A percentile compares a stretch with the other conserved stretches of the same genome.
Evolutionary conservation across 2,888 invertebrate genomes (phyloP).

Genomic region (Matsumyia berberina): DNA sequence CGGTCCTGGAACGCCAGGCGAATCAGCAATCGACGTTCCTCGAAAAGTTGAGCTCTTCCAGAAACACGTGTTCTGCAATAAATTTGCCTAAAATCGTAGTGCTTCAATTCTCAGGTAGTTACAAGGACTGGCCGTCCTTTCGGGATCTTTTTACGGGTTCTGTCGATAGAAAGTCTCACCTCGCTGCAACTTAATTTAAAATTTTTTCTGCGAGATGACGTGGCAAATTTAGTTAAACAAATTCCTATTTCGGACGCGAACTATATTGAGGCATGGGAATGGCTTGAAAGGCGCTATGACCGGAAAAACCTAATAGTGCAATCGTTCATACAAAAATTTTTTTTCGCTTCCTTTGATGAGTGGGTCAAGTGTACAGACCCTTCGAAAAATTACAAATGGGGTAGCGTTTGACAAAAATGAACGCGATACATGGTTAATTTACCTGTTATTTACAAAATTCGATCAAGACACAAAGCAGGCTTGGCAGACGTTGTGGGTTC

Average conservation of each 20-base stretch:
- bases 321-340: no score
- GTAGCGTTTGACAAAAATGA: no score
- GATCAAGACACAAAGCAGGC: slow-evolving; percentile 7
- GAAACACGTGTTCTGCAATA: background rate
- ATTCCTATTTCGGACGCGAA: slow-evolving; percentile 62
- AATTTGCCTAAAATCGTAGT: slow-evolving; percentile 61
- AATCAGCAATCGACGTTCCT: slow-evolving; percentile 23
- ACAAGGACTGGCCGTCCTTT: slow-evolving; percentile 71
- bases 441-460: slow-evolving; percentile 13
- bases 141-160: slow-evolving; percentile 70
- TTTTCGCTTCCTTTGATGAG: no score
- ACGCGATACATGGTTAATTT: no score
- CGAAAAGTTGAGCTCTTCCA: background rate
- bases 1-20: background rate
- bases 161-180: slow-evolving; percentile 41
- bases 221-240: slow-evolving; percentile 61
- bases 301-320: slow-evolving; percentile 4
- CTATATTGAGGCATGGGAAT: slow-evolving; percentile 47
- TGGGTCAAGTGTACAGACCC: no score
- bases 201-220: slow-evolving; percentile 52
- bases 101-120: slow-evolving; percentile 56
- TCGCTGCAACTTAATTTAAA: slow-evolving; percentile 62
- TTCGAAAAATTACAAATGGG: no score
- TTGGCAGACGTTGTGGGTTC: slow-evolving; percentile 1
- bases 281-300: slow-evolving; percentile 14